A percentile compares a stretch with the other conserved stretches of the same genome.
Evolutionary conservation across 1,140 invertebrate species (phyloP).

Genomic region (Samia ricini): DNA sequence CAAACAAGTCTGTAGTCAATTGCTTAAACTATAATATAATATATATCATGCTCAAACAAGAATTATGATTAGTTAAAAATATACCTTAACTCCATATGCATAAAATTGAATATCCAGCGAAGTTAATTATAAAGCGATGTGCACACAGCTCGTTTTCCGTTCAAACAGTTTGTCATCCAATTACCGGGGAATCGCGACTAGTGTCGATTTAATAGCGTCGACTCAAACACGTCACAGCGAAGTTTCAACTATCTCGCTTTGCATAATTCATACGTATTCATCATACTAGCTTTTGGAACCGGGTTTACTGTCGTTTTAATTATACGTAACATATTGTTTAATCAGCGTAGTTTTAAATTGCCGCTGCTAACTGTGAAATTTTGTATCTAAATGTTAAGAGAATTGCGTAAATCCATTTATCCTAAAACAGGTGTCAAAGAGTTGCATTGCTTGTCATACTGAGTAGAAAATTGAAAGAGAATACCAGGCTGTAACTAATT

Average conservation of each 20-base stretch:
- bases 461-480: too few species aligned
- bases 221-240: slow-evolving; percentile 16
- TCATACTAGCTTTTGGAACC: neutral
- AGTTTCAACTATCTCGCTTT: slow-evolving; percentile 6
- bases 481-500: too few species aligned
- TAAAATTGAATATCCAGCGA: neutral
- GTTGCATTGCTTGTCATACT: too few species aligned
- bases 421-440: too few species aligned
- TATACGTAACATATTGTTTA: too few species aligned
- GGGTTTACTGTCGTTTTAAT: neutral
- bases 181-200: slow-evolving; percentile 26
- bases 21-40: slow-evolving; percentile 4
- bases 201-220: slow-evolving; percentile 26
- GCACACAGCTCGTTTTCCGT: slow-evolving; percentile 17
- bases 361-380: too few species aligned
- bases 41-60: neutral
- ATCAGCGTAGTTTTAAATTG: too few species aligned
- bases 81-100: neutral
- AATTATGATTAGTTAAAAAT: neutral
- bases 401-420: too few species aligned
- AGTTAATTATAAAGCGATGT: slow-evolving; percentile 16
- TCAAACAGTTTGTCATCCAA: slow-evolving; percentile 33
- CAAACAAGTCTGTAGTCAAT: slow-evolving; percentile 3
- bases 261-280: neutral
- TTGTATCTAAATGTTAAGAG: too few species aligned